phyloP scores from a whole-genome alignment of 2,113 vertebrate genomes.

The Cricetomys ansorgei region DNA sequence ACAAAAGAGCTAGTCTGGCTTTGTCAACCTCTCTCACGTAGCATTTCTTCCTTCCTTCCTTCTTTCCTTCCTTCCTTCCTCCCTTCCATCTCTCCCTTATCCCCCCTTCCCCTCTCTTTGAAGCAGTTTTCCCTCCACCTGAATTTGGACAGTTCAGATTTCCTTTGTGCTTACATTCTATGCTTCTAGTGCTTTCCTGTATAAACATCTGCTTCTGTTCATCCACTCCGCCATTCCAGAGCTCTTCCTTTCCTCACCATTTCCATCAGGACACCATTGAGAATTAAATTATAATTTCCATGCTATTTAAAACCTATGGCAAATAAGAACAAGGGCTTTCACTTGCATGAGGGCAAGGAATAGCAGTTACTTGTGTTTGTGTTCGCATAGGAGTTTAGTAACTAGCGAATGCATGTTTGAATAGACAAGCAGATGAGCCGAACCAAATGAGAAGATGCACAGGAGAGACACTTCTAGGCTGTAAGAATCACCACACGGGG shows the following conservation, averaged over 20 bases:
- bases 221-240: neutral
- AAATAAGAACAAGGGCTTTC: neutral
- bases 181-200: neutral
- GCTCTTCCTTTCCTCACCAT: neutral
- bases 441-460: neutral
- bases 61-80: rapidly evolving
- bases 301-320: neutral
- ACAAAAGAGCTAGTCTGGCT: neutral
- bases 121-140: neutral
- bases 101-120: neutral
- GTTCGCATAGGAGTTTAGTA: neutral
- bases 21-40: neutral
- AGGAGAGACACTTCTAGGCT: neutral
- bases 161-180: neutral
- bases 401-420: neutral
- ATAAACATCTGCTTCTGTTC: neutral
- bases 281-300: neutral
- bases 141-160: neutral
- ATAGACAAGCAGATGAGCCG: neutral
- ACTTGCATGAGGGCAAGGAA: neutral
- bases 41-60: neutral
- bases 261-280: neutral
- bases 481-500: neutral
- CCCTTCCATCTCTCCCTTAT: rapidly evolving
- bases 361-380: neutral